Percentiles rank a stretch among this genome's conserved stretches.
These are phyloP conservation scores for Haliaeetus leucogaster DNA, from an alignment of 2,113 vertebrate genomes.

Conservation along the genomic window DNA sequence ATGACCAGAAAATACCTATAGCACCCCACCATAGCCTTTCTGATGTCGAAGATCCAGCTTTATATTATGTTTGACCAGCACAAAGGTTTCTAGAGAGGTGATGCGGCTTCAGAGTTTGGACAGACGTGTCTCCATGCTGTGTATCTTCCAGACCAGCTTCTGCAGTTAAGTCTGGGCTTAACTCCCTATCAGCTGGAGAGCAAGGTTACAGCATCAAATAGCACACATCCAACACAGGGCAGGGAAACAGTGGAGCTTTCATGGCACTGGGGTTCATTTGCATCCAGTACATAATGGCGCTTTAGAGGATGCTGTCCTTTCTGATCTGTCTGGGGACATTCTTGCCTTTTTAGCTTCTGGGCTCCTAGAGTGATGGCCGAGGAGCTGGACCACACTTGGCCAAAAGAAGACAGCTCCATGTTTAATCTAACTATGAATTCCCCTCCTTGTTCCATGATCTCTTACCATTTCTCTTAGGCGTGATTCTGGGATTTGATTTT, in stretches of 20 bases:
- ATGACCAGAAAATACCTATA: background rate
- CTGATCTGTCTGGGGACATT: conserved; percentile 2
- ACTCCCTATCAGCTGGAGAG: background rate
- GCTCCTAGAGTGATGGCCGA: conserved; percentile 9
- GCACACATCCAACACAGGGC: background rate
- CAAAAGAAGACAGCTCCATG: background rate
- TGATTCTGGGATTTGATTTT: background rate
- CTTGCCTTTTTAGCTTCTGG: conserved; percentile 37
- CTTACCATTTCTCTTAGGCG: background rate
- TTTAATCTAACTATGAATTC: conserved; percentile 49
- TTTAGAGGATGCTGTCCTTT: background rate
- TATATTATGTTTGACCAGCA: background rate
- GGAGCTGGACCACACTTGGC: background rate
- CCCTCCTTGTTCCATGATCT: conserved; percentile 30
- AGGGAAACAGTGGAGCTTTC: conserved; percentile 45
- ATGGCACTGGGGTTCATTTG: background rate
- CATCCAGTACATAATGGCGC: conserved; percentile 32
- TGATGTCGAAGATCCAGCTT: background rate
- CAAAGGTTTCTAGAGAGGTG: background rate
- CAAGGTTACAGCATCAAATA: conserved; percentile 43
- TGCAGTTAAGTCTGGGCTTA: background rate
- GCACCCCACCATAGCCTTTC: background rate
- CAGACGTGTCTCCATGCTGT: background rate
- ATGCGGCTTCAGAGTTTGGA: background rate
- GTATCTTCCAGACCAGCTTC: background rate